Evolutionary conservation across 2,797 vertebrate species (phyloP).

Genomic region (Chiropotes sagulatus): DNA sequence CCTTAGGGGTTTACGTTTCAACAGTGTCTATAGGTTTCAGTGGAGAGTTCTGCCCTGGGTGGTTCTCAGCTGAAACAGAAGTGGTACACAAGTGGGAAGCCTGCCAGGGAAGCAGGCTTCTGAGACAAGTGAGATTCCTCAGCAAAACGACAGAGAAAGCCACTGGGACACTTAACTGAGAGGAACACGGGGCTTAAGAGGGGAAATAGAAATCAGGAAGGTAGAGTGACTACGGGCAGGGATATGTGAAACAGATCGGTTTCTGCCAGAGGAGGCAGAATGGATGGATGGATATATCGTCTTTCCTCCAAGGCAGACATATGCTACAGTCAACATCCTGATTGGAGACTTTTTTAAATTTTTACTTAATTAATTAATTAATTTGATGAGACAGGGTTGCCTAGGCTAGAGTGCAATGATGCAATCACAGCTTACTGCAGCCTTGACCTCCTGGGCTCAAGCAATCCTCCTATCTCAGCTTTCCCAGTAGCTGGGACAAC

Average conservation of each 20-base stretch:
- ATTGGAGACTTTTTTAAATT: background rate
- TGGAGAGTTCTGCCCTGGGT: background rate
- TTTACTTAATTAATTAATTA: too few relatives aligned
- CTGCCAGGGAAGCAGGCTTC: background rate
- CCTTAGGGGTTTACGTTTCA: background rate
- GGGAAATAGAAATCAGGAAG: background rate
- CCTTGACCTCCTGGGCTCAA: too few relatives aligned
- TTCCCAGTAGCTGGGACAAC: too few relatives aligned
- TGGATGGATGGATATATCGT: accelerated
- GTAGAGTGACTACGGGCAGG: background rate
- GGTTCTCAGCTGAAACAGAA: background rate
- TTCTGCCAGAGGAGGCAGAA: background rate
- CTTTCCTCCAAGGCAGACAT: background rate
- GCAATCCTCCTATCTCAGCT: too few relatives aligned
- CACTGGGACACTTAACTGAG: background rate
- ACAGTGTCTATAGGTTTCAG: background rate
- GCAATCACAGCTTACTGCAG: too few relatives aligned
- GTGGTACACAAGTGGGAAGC: background rate
- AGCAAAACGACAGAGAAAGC: background rate
- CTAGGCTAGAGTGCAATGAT: too few relatives aligned
- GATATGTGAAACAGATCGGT: background rate
- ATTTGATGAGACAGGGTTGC: background rate
- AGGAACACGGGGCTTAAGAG: background rate
- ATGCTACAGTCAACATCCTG: background rate
- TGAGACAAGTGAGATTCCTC: background rate